Evolutionary conservation across 1,140 invertebrate species (phyloP).

Genomic region (Lordiphosa collinella): DNA sequence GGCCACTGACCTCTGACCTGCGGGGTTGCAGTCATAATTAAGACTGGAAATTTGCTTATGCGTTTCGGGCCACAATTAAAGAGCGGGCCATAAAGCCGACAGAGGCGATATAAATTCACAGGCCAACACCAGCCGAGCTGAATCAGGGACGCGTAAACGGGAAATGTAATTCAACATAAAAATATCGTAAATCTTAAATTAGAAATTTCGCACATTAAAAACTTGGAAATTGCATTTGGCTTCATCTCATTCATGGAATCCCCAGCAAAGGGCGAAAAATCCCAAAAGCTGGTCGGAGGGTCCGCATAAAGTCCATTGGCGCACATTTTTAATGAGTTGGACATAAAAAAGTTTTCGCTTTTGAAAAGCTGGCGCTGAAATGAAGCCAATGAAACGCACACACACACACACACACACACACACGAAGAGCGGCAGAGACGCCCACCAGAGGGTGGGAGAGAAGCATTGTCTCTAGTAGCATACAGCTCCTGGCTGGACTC

Average conservation of each 20-base stretch:
- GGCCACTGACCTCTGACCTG: slow-evolving; percentile 43
- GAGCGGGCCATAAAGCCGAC: slow-evolving; percentile 30
- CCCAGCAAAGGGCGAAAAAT: slow-evolving; percentile 24
- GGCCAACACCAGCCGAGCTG: slow-evolving; percentile 61
- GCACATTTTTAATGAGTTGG: slow-evolving; percentile 77
- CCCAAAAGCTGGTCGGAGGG: slow-evolving; percentile 29
- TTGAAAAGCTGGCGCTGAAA: slow-evolving; percentile 69
- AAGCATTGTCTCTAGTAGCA: slow-evolving; percentile 47
- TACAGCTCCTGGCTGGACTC: slow-evolving; percentile 22
- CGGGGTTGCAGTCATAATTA: slow-evolving; percentile 38
- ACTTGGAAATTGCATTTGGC: slow-evolving; percentile 77
- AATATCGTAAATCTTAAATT: slow-evolving; percentile 78
- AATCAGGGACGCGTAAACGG: slow-evolving; percentile 11
- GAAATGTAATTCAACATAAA: slow-evolving; percentile 74
- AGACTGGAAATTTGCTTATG: slow-evolving; percentile 18
- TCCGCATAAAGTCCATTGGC: slow-evolving; percentile 62
- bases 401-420: slow-evolving; percentile 10
- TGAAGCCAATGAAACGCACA: slow-evolving; percentile 62
- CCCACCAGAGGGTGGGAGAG: background rate
- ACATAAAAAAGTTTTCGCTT: slow-evolving; percentile 76
- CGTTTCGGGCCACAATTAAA: slow-evolving; percentile 48
- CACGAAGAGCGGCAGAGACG: no score
- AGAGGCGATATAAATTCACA: slow-evolving; percentile 51
- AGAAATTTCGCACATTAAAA: slow-evolving; percentile 78
- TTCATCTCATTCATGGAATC: slow-evolving; percentile 23